Evolutionary conservation across 2,888 invertebrate species (phyloP).

Genomic region (Phaedon cochleariae): DNA sequence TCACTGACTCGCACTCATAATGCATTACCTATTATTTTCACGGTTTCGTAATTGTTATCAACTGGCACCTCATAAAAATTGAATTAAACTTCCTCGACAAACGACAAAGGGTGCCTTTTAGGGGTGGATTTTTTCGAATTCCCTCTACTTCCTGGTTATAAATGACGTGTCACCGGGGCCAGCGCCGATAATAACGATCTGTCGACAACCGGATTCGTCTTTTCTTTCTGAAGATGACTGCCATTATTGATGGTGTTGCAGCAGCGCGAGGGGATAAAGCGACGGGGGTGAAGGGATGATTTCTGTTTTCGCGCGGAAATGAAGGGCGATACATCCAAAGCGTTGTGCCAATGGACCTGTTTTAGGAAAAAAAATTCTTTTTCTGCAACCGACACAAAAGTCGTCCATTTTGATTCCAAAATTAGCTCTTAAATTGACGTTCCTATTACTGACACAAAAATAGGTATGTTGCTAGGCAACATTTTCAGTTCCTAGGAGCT

Average conservation of each 20-base stretch:
- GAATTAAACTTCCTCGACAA: constrained; percentile 16
- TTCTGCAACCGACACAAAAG: neutral
- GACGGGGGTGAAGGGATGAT: neutral
- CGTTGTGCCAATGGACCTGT: no score
- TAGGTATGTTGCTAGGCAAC: no score
- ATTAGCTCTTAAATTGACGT: no score
- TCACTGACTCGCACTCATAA: no score
- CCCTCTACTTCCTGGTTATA: constrained; percentile 19
- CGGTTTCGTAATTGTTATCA: neutral
- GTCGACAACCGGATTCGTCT: constrained; percentile 5
- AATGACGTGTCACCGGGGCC: constrained; percentile 31
- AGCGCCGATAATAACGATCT: constrained; percentile 30
- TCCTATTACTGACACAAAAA: no score
- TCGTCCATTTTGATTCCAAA: no score
- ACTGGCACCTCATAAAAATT: constrained; percentile 24
- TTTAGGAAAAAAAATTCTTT: no score
- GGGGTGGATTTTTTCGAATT: neutral
- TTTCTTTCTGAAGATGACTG: constrained; percentile 2
- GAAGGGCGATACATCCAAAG: no score
- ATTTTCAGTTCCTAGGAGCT: no score
- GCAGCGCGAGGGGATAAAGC: neutral
- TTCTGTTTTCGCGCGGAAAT: neutral
- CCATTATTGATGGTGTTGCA: neutral
- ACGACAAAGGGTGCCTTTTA: constrained; percentile 12
- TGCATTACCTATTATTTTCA: neutral